phyloP scores from a whole-genome alignment of 2,113 vertebrate species.

The Antigone vipio region DNA sequence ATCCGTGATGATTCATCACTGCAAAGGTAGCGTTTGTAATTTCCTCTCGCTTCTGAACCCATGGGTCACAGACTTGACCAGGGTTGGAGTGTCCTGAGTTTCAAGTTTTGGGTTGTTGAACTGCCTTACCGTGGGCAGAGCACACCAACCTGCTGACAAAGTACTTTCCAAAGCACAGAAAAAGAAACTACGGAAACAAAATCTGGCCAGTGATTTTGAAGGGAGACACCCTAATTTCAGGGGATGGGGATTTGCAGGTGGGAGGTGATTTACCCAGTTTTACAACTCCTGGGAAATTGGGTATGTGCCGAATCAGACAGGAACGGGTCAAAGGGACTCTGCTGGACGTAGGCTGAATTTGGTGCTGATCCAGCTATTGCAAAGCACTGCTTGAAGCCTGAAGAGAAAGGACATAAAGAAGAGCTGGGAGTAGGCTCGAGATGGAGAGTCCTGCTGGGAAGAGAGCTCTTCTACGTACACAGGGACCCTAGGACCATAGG shows the following conservation, averaged over 20 bases:
- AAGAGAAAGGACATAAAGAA: not conserved
- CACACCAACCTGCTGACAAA: not conserved
- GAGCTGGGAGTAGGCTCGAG: not conserved
- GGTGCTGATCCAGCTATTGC: not conserved
- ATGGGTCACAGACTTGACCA: not conserved
- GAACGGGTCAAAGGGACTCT: not conserved
- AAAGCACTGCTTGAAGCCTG: not conserved
- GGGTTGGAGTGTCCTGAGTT: not conserved
- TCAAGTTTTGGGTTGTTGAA: not conserved
- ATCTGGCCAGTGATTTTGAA: not conserved
- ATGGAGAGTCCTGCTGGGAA: not conserved
- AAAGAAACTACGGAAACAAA: not conserved
- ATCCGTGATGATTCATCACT: not conserved
- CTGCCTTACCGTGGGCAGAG: fast-evolving
- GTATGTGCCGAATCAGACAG: not conserved
- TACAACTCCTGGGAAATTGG: not conserved
- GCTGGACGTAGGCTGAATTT: not conserved
- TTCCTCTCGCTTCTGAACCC: not conserved
- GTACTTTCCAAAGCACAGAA: not conserved
- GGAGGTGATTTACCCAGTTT: not conserved
- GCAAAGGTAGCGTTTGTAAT: not conserved
- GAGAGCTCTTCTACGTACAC: not conserved
- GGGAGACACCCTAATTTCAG: not conserved
- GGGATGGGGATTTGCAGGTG: not conserved
- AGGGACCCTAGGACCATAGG: not conserved